Evolutionary conservation across 1,140 invertebrate genomes (phyloP), one percentile per base, ranked within the genome.

Genomic region (Magallana angulata): DNA sequence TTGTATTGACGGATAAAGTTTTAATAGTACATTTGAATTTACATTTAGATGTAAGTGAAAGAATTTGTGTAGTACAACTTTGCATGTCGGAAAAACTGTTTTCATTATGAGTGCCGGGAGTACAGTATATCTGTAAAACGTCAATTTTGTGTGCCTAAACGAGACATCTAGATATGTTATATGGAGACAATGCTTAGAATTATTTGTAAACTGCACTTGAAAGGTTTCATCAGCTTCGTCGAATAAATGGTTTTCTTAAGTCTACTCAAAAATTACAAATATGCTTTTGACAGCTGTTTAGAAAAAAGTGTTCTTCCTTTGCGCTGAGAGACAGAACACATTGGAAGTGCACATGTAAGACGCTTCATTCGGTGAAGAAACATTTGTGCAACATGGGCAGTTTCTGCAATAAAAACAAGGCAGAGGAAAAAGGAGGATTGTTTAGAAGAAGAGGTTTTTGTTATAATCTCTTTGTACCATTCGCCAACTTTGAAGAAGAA

Each of bases 281-380:
- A 76, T 24, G 68, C 68, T 76, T 76, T 76, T 76, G 68, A 76
- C 68, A 76, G 68, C 68, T 76, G 68, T 76, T 76, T 76, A 76
- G 14, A 12, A 76, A 36, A 76, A 48, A 76, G 18, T 30, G 24
- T 76, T 76, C 36, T 76, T 18, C 68, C 68, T 30, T 30, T 6
- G 18, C 24, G 68, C 12, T 48, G 68, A 76, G 11, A 76, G 68
- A 76, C 9, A 30, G 68, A 30, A 76, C 48, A 76, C 68, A 76
- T 64, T 16, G 18, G 68, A 76, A 30, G 36, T 76, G 36, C 24
- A 76, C 36, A 36, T 76, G 68, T 76, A 76, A 36, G 68, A 76
- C 36, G 36, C 68, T 76, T 76, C 24, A 76, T 18, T 76, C 24
- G 1, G 68, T 30, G 68, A 76, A 76, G 30, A 76, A 76, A 76